Base-by-base conservation (phyloP, 2,888 invertebrate genomes). In the Drosophila meridiana region DNA sequence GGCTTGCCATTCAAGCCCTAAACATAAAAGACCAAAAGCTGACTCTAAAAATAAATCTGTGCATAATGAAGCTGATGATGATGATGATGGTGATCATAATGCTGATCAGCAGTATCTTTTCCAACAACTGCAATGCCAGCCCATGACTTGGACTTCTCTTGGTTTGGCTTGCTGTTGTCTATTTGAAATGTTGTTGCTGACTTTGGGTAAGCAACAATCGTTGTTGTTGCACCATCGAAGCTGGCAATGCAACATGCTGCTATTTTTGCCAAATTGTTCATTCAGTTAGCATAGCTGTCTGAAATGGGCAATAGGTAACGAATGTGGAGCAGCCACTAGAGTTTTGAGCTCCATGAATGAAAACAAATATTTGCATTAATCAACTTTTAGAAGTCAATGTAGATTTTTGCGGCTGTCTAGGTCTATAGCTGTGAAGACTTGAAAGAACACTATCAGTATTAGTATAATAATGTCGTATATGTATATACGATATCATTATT, bases 111-210 rank as follows among this genome's bases (percentile, higher is more conserved):
- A 38, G 45, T 58, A 38, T 45, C 40, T 59, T 6, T 34, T 8
- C 14, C 20, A 3, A 36, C 34, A 56, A 64, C 48, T 62, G 71
- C 73, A 70, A 40, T 58, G 64, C 42, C 69, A 67, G 53, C 62
- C 60, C 63, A 76, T 63, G 76, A 71, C 67, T 75, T 62, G 65
- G 64, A 62, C 69, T 55, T 64, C 61, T 73, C 78, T 67, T 66
- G 64, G 64, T 64, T 55, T 71, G 64, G 64, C 66, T 55, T 71
- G 8, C 61, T 71, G 55, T 34, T 42, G 64, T 45, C 61, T 75
- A 50, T 58, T 69, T 78, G 68, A 47, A 55, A 73, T 73, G 67
- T 48, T 67, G 42, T 20, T 63, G 76, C 68, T 69, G 74, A 66
- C 76, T 73, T 59, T 55, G 57, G 78, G 50, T 61, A 78, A 72